Conservation (phyloP, 2,113 vertebrate species). For the Prochilodus magdalenae region DNA sequence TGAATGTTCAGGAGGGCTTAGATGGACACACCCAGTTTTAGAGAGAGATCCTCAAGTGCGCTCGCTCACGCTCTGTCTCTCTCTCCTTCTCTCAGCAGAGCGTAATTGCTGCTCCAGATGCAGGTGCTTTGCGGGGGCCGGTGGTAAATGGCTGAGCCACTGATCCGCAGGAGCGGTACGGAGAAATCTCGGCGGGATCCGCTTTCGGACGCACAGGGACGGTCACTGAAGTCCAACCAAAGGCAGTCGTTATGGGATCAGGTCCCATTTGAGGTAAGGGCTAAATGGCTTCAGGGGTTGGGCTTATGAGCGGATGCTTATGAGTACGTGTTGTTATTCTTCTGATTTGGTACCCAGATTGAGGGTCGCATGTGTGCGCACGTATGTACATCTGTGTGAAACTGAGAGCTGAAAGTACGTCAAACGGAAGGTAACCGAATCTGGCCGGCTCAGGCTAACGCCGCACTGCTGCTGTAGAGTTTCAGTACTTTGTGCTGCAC, state of each 20-base stretch:
- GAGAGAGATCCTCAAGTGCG: conserved; percentile 30
- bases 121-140: conserved; percentile 37
- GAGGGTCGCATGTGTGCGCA: not conserved
- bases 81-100: conserved; percentile 34
- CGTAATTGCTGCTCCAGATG: conserved; percentile 36
- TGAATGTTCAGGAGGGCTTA: conserved; percentile 28
- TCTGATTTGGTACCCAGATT: not conserved
- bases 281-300: too few relatives aligned
- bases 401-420: conserved; percentile 53
- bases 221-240: not conserved
- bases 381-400: conserved; percentile 33
- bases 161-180: not conserved
- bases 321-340: not conserved
- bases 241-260: not conserved
- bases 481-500: conserved; percentile 39
- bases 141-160: not conserved
- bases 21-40: conserved; percentile 46
- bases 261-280: not conserved
- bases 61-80: conserved; percentile 36
- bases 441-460: conserved; percentile 36
- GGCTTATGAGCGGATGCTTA: not conserved
- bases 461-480: conserved; percentile 42
- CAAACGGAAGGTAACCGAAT: conserved; percentile 58
- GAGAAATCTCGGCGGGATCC: not conserved
- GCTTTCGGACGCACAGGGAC: not conserved